Evolutionary conservation across 2,797 vertebrate genomes (phyloP), one percentile per base, ranked within the genome.

Genomic region (Peromyscus nudipes): DNA sequence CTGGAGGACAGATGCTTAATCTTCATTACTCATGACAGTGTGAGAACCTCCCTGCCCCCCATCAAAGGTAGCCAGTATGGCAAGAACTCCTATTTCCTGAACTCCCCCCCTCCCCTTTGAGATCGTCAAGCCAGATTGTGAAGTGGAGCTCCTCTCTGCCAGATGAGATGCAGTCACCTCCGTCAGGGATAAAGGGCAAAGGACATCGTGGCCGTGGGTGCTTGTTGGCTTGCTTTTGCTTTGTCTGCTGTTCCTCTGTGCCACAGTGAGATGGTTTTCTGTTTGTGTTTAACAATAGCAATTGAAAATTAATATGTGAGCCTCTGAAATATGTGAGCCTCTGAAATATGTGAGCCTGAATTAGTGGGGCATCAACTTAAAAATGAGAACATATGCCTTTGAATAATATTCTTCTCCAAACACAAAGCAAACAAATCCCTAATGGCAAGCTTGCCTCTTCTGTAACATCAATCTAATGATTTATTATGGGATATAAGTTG

Each of bases 281-380:
- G 43, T 67, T n/a, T 83, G 25, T 43, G 43, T 84, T 49, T 49
- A 49, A 49, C 31, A 49, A 67, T 13, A 52, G 19, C 25, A 64
- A 62, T 17, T n/a, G 14, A 23, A 93, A 89, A 31, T 31, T 64
- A 75, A 69, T 27, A 62, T 6, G 55, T 19, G 14, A 55, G 52
- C 14, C 23, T 65, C 65, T 75, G 60, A 96, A 92, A 82, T 89
- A 75, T 86, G 29, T 67, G 40, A 93, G 67, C 46, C 23, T 65
- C 65, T 75, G 60, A 96, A 92, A 82, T 89, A 75, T 86, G 29
- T 67, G 40, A 93, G 67, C 46, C 40, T 92, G 57, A 62, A 10
- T 67, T 60, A 80, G 46, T 73, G 43, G n/a, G 37, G n/a, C 12
- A 6, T 52, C 55, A 16, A 25, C 65, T 73, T 46, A 25, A 14